These are phyloP conservation scores for Lucifuga dentata DNA, from an alignment of 2,113 vertebrate genomes.

Conservation along the genomic window DNA sequence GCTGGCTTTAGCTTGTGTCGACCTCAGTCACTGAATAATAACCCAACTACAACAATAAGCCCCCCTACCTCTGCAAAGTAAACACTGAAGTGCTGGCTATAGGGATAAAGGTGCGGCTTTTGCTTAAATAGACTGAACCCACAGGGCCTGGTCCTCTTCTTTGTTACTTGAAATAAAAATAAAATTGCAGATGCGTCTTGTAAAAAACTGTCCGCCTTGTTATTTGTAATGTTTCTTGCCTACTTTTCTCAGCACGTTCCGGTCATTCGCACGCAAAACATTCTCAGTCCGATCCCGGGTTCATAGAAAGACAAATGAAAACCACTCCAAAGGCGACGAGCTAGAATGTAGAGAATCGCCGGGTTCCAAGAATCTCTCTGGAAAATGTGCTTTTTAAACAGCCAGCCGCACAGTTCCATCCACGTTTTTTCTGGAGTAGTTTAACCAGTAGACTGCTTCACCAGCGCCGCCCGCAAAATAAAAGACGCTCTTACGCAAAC, in stretches of 20 bases:
- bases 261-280: not conserved
- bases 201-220: slow-evolving; percentile 2
- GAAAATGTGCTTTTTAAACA: slow-evolving; percentile 23
- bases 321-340: slow-evolving; percentile 14
- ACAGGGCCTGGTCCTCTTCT: slow-evolving; percentile 18
- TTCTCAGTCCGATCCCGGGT: too few species aligned
- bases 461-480: slow-evolving; percentile 51
- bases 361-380: slow-evolving; percentile 10
- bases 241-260: slow-evolving; percentile 44
- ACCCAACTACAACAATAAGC: not conserved
- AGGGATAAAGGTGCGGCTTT: slow-evolving; percentile 1
- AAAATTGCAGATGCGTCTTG: slow-evolving; percentile 12
- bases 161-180: not conserved
- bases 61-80: slow-evolving; percentile 2
- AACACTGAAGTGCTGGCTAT: slow-evolving; percentile 1
- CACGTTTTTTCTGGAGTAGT: slow-evolving; percentile 67
- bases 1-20: slow-evolving; percentile 39
- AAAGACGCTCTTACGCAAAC: slow-evolving; percentile 74
- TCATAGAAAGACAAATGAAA: slow-evolving; percentile 1
- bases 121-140: slow-evolving; percentile 17
- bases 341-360: not conserved
- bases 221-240: slow-evolving; percentile 2
- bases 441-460: slow-evolving; percentile 49
- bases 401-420: slow-evolving; percentile 35
- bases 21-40: slow-evolving; percentile 40